Conservation (phyloP, 1,140 invertebrate species). For the Hyles euphorbiae region DNA sequence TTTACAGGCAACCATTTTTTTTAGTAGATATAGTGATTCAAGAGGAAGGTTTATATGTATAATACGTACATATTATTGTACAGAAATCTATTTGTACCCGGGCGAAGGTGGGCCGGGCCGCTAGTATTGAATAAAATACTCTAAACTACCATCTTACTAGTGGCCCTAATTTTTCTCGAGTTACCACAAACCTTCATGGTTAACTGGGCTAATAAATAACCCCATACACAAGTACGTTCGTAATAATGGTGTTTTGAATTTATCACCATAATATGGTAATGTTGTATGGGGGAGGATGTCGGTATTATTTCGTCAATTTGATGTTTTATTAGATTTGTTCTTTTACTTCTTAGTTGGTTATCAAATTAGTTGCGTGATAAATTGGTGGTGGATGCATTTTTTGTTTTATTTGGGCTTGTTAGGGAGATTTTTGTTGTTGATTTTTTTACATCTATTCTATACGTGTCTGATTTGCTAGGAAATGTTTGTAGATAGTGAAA, state of each 20-base stretch:
- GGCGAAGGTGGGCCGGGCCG: too few relatives aligned
- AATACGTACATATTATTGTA: too few relatives aligned
- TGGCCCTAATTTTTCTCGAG: not conserved
- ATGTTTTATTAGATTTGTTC: slow-evolving; percentile 21
- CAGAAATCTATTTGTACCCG: too few relatives aligned
- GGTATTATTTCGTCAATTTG: slow-evolving; percentile 23
- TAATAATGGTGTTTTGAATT: slow-evolving; percentile 16
- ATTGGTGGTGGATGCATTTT: not conserved
- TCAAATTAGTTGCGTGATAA: not conserved
- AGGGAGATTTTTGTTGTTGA: too few relatives aligned
- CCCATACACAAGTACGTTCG: not conserved
- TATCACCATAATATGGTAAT: slow-evolving; percentile 26
- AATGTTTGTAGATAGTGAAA: too few relatives aligned
- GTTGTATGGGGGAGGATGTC: slow-evolving; percentile 2
- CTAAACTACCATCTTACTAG: not conserved
- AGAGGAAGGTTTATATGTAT: too few relatives aligned
- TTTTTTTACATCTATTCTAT: too few relatives aligned
- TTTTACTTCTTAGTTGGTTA: not conserved
- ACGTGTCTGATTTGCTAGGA: too few relatives aligned
- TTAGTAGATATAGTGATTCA: too few relatives aligned
- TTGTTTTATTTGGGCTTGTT: too few relatives aligned
- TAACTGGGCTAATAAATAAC: slow-evolving; percentile 21
- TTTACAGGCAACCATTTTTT: too few relatives aligned
- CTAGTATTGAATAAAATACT: not conserved
- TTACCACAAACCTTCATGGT: slow-evolving; percentile 1